Evolutionary conservation across 1,140 invertebrate genomes (phyloP), one percentile per base, ranked within the genome.

Genomic region (Magallana gigas): DNA sequence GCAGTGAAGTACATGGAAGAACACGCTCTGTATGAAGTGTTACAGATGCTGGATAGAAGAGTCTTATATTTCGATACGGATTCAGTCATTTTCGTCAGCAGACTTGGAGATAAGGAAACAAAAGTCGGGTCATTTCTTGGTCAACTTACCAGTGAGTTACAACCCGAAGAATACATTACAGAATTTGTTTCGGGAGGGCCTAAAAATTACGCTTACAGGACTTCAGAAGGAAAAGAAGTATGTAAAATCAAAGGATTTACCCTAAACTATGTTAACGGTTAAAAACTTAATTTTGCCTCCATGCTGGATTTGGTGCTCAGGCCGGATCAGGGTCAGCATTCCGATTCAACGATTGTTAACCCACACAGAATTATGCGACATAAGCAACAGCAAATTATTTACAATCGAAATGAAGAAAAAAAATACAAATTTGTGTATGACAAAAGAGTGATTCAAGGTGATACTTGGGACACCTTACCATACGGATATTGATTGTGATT

Each of bases 191-290:
- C 87, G 60, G 87, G 86, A 48, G 90, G 89, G 8, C 90, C 91
- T 1, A 91, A 91, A 76, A 85, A 89, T 29, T 90, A 90, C 18
- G 80, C 88, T 0, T 90, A 90, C 62, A 87, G 85, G 64, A 91
- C 91, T 23, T 18, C 12, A 0, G 57, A 71, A 9, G 83, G 83
- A 0, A 85, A 87, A 68, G 81, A 87, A 16, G 56, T 68, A 1
- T 89, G 88, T 14, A 91, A 91, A 83, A 86, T 91, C 29, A 59
- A 86, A 76, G 90, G 91, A 8, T 90, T 91, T 84, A 85, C 82
- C 12, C 59, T 88, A 8, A 90, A 91, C 83, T 87, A 86, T 29
- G 81, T 36, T 16, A 90, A 89, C 57, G 60, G 58, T 48, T 57
- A 68, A 80, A 18, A 87, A 23, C 76, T 90, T 5, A 90, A 90